Percentiles rank a stretch among this genome's conserved stretches.
Conservation (phyloP, 2,888 invertebrate species). For the Pegoplata infirma region DNA sequence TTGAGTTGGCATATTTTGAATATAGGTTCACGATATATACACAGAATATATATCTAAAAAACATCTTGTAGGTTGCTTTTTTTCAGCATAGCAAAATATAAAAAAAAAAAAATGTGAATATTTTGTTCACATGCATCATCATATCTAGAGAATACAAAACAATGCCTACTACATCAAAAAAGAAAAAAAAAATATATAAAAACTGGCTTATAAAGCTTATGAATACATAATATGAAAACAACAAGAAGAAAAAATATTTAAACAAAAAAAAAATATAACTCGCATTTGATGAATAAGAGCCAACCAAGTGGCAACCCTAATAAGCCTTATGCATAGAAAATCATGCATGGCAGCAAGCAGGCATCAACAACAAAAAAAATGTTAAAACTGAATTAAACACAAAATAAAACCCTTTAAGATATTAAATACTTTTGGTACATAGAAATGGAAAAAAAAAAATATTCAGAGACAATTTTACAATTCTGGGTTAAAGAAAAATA, state of each 20-base stretch:
- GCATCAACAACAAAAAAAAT: not conserved
- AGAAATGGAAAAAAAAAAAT: no score
- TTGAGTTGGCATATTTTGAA: no score
- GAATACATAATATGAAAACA: constrained; percentile 48
- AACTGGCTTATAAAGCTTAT: constrained; percentile 55
- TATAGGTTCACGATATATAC: no score
- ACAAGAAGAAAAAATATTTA: constrained; percentile 50
- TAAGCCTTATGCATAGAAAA: constrained; percentile 62
- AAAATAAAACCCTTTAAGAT: constrained; percentile 8
- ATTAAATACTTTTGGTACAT: constrained; percentile 18
- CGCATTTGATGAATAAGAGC: constrained; percentile 56
- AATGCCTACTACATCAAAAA: constrained; percentile 30
- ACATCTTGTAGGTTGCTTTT: not conserved
- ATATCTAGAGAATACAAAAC: constrained; percentile 10
- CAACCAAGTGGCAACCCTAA: constrained; percentile 71
- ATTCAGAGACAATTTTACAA: no score
- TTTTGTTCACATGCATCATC: not conserved
- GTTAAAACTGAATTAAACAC: constrained; percentile 3
- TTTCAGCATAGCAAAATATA: not conserved
- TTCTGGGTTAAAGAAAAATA: no score
- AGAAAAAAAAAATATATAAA: constrained; percentile 6
- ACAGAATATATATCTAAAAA: constrained; percentile 2
- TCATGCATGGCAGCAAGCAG: constrained; percentile 36
- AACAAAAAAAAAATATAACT: constrained; percentile 29
- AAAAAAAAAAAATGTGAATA: no score